A percentile compares a stretch with the other conserved stretches of the same genome.
Conservation (phyloP, 2,797 vertebrate species). For the Clarias laeviceps region DNA sequence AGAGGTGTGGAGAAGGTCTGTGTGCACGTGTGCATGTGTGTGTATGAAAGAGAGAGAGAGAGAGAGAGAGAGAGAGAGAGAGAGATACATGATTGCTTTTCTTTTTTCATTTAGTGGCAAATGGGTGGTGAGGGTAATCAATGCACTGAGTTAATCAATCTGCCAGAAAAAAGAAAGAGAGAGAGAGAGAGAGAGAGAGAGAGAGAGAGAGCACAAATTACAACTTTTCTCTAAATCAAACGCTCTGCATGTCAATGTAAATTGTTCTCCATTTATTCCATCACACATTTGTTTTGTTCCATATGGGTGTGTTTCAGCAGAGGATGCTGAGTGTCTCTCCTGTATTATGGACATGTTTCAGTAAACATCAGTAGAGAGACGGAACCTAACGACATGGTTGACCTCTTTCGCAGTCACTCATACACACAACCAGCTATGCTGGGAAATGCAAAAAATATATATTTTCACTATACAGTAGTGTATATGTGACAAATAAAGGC, state of each 20-base stretch:
- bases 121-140: constrained; percentile 30
- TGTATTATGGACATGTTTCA: constrained; percentile 89
- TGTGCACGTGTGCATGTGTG: constrained; percentile 1
- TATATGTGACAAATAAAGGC: too few relatives aligned
- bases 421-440: neutral
- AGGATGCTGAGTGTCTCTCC: constrained; percentile 27
- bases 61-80: constrained; percentile 67
- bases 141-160: constrained; percentile 38
- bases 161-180: neutral
- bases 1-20: constrained; percentile 58
- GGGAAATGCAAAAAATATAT: too few relatives aligned
- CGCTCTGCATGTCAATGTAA: neutral
- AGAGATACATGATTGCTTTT: too few relatives aligned
- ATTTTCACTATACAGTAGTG: too few relatives aligned
- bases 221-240: neutral
- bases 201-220: neutral
- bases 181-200: constrained; percentile 4
- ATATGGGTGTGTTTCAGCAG: neutral
- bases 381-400: constrained; percentile 30
- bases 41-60: constrained; percentile 1
- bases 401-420: constrained; percentile 42
- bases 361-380: constrained; percentile 75
- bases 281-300: neutral
- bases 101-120: constrained; percentile 31
- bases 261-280: neutral